These are phyloP conservation scores for Copidosoma floridanum DNA, from an alignment of 1,140 invertebrate species.

Conservation along the genomic window DNA sequence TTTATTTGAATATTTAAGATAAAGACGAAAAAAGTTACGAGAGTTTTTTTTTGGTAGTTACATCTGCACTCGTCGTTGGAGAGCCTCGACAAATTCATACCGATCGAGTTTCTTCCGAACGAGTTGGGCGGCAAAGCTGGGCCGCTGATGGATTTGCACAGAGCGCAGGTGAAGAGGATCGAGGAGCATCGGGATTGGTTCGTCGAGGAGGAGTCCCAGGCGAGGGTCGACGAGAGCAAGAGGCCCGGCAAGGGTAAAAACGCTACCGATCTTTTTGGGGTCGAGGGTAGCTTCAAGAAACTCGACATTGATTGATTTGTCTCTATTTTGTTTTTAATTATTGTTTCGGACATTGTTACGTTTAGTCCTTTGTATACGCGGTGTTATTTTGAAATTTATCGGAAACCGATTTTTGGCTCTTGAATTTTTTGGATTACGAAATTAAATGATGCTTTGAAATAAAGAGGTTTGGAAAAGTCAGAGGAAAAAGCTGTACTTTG, in stretches of 20 bases:
- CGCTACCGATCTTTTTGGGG: constrained; percentile 63
- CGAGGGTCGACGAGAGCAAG: constrained; percentile 61
- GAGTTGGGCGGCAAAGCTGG: constrained; percentile 59
- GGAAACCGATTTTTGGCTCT: no score
- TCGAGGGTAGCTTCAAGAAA: constrained; percentile 71
- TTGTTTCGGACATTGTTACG: no score
- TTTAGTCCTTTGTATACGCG: no score
- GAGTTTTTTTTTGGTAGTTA: constrained; percentile 43
- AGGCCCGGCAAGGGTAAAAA: constrained; percentile 66
- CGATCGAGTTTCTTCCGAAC: constrained; percentile 55
- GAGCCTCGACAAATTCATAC: constrained; percentile 49
- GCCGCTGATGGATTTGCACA: constrained; percentile 35
- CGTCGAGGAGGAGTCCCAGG: constrained; percentile 57
- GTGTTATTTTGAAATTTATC: no score
- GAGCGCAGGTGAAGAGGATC: constrained; percentile 38
- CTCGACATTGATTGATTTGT: constrained; percentile 66
- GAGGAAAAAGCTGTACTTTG: no score
- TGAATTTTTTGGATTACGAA: no score
- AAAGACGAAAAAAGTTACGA: no score
- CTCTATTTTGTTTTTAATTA: no score
- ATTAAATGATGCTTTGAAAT: no score
- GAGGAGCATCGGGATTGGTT: constrained; percentile 58
- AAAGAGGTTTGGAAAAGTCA: no score
- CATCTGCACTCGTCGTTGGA: constrained; percentile 49
- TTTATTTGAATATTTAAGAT: no score